Base-by-base conservation (phyloP, 1,140 invertebrate genomes). In the Drosophila simulans region DNA sequence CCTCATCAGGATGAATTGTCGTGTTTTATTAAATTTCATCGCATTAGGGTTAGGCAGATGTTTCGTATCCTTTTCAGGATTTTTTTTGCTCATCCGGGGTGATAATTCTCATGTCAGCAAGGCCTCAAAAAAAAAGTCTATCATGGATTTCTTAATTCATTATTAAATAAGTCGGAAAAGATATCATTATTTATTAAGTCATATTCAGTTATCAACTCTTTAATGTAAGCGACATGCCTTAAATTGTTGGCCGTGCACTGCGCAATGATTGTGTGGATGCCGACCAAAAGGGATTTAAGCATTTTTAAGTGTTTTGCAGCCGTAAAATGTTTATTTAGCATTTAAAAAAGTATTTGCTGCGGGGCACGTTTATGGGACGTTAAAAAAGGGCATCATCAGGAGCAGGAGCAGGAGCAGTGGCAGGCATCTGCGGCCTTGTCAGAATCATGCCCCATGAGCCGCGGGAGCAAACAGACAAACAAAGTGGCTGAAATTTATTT, bases 261-360 rank as follows among this genome's bases (percentile, higher is more conserved):
- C 45, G 15, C 15, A 3, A 43, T 15, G 34, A 25, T 31, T 22
- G 63, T 22, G 63, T 45, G 58, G 43, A 11, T n/a, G 60, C 17
- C 25, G 11, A 7, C 20, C 60, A 10, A 35, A 80, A 84, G 65
- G 60, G 52, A 65, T 82, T 86, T 63, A 88, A 86, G 66, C 70
- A 42, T 79, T 83, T 88, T 86, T 76, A 79, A 88, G 70, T 69
- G 77, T 88, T 86, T 60, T 51, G 51, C 55, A 56, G 75, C 79
- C 69, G 64, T 88, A 83, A 88, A 88, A 88, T 88, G 84, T 88
- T 88, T 88, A 89, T 88, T 89, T 89, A 73, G 77, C 80, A 89
- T 89, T 88, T 89, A 89, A 83, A 89, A 76, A 89, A 77, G 84
- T 83, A 73, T 84, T 78, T 82, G 82, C 83, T 60, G 48, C 65